These are phyloP conservation scores for Solea senegalensis DNA, from an alignment of 2,113 vertebrate species.

Conservation along the genomic window DNA sequence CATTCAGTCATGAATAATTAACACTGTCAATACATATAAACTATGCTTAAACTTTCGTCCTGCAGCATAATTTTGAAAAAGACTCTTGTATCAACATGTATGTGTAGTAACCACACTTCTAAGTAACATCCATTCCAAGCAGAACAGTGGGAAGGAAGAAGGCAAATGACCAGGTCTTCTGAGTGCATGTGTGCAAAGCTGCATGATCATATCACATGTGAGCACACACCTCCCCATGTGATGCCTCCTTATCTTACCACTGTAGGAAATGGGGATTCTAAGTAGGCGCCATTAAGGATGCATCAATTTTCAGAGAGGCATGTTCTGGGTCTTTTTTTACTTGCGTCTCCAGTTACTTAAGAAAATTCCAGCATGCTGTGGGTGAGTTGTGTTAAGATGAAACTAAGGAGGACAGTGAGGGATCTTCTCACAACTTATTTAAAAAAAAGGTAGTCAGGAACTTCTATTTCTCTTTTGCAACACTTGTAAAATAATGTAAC, in stretches of 20 bases:
- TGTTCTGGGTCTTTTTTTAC: no score
- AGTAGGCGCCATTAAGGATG: neutral
- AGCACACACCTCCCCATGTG: slow-evolving; percentile 54
- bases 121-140: slow-evolving; percentile 18
- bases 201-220: slow-evolving; percentile 44
- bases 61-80: slow-evolving; percentile 23
- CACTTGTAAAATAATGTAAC: slow-evolving; percentile 3
- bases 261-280: slow-evolving; percentile 20
- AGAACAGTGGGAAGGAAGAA: slow-evolving; percentile 18
- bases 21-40: slow-evolving; percentile 20
- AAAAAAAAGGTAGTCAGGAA: neutral
- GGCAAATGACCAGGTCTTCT: slow-evolving; percentile 57
- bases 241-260: slow-evolving; percentile 57
- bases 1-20: slow-evolving; percentile 7
- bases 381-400: slow-evolving; percentile 5
- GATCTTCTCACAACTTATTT: neutral
- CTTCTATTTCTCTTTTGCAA: slow-evolving; percentile 9
- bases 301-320: slow-evolving; percentile 2
- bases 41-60: neutral
- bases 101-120: slow-evolving; percentile 21
- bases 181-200: slow-evolving; percentile 28
- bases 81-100: slow-evolving; percentile 32
- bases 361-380: slow-evolving; percentile 16
- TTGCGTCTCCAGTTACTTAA: neutral
- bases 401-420: neutral